Evolutionary conservation across 2,113 vertebrate genomes (phyloP).

Genomic region (Bambusicola thoracicus): DNA sequence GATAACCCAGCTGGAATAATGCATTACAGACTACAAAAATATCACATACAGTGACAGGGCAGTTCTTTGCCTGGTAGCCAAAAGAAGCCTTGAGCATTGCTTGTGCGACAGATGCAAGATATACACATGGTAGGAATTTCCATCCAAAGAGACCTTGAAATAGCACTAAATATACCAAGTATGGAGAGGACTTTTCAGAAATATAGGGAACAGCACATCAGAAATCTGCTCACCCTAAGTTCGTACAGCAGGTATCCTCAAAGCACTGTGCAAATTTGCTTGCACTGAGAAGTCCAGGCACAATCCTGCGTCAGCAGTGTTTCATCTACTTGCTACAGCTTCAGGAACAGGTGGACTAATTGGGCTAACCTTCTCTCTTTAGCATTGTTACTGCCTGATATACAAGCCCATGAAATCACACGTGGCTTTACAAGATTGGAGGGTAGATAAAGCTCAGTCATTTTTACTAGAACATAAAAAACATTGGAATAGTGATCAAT

Average conservation of each 20-base stretch:
- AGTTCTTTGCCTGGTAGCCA: accelerated
- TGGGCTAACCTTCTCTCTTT: not conserved
- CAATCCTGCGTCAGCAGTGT: not conserved
- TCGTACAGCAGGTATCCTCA: not conserved
- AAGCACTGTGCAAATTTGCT: not conserved
- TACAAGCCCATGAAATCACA: not conserved
- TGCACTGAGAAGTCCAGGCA: not conserved
- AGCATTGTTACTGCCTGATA: not conserved
- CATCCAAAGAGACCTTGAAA: not conserved
- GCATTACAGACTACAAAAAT: accelerated
- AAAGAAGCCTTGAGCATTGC: not conserved
- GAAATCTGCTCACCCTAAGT: not conserved
- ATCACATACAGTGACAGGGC: not conserved
- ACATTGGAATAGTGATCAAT: not conserved
- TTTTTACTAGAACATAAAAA: not conserved
- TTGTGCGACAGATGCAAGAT: not conserved
- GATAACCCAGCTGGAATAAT: not conserved
- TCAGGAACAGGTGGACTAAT: not conserved
- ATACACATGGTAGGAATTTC: not conserved
- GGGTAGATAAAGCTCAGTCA: not conserved
- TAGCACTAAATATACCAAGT: not conserved
- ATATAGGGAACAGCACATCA: not conserved
- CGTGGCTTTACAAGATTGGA: not conserved
- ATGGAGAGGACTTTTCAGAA: not conserved
- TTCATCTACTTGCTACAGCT: not conserved